A percentile compares a stretch with the other conserved stretches of the same genome.
Conservation (phyloP, 1,140 invertebrate species). For the Eulimnadia texana region DNA sequence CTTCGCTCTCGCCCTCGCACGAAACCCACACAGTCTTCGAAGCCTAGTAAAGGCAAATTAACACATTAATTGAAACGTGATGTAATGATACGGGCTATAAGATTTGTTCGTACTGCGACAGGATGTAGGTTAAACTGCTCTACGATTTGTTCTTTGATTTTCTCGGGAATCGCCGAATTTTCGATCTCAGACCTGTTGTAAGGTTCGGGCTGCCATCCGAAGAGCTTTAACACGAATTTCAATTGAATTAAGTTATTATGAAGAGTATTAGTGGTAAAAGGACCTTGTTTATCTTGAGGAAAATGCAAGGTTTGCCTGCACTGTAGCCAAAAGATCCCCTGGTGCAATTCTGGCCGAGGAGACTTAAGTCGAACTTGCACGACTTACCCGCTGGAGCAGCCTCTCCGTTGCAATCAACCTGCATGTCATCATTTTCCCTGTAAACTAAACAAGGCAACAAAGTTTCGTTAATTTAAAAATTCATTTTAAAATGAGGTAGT, state of each 20-base stretch:
- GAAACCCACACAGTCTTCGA: constrained; percentile 69
- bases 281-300: constrained; percentile 70
- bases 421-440: not conserved
- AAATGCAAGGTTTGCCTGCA: constrained; percentile 60
- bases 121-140: constrained; percentile 18
- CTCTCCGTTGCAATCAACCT: constrained; percentile 1
- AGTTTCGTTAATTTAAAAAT: not conserved
- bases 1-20: constrained; percentile 75
- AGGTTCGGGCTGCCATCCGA: constrained; percentile 52
- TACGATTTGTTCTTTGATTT: constrained; percentile 53
- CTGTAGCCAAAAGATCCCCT: constrained; percentile 54
- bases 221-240: constrained; percentile 42
- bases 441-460: not conserved
- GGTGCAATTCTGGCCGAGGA: constrained; percentile 46
- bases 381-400: constrained; percentile 33
- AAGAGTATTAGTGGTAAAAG: not conserved
- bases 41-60: constrained; percentile 28
- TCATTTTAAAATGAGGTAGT: not conserved
- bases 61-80: not conserved
- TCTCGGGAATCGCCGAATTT: constrained; percentile 56
- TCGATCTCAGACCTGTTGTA: constrained; percentile 40
- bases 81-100: too few relatives aligned
- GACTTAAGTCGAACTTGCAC: constrained; percentile 45
- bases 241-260: not conserved
- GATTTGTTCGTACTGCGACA: not conserved